Percentiles rank a stretch among this genome's conserved stretches.
These are phyloP conservation scores for Trichechus manatus DNA, from an alignment of 2,113 vertebrate genomes.

Conservation along the genomic window DNA sequence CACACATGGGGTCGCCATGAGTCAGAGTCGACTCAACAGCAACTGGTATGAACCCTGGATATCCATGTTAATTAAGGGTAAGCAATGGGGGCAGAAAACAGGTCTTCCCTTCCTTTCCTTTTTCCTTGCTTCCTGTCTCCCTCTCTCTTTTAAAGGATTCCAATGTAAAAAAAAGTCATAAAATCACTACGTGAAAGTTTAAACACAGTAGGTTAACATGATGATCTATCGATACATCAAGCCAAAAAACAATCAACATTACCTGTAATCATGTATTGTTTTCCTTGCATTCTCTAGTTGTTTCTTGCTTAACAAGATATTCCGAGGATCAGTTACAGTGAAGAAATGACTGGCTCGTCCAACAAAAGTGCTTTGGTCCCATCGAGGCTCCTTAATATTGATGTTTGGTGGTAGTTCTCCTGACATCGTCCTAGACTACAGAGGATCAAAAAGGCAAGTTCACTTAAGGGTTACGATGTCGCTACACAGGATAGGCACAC, in stretches of 20 bases:
- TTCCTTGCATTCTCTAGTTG: slow-evolving; percentile 92
- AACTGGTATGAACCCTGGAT: neutral
- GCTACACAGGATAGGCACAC: neutral
- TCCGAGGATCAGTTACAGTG: slow-evolving; percentile 98
- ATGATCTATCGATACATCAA: accelerated
- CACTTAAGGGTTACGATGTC: neutral
- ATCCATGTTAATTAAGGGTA: neutral
- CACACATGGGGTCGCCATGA: neutral
- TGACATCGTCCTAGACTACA: slow-evolving; percentile 92
- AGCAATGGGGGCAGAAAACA: neutral
- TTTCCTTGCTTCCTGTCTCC: neutral
- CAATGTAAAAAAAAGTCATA: neutral
- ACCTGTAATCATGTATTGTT: slow-evolving; percentile 97
- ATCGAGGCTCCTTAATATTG: slow-evolving; percentile 97
- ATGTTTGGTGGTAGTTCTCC: slow-evolving; percentile 93
- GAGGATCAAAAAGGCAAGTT: neutral
- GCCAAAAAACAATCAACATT: neutral
- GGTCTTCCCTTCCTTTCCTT: neutral
- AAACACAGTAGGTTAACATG: neutral
- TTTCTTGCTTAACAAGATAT: slow-evolving; percentile 94
- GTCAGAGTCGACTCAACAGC: neutral
- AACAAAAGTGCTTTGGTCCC: slow-evolving; percentile 96
- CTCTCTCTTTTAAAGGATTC: neutral
- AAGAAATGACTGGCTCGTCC: slow-evolving; percentile 98
- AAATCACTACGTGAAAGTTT: neutral